phyloP scores from a whole-genome alignment of 2,797 vertebrate species.

The Dromococcyx pavoninus region DNA sequence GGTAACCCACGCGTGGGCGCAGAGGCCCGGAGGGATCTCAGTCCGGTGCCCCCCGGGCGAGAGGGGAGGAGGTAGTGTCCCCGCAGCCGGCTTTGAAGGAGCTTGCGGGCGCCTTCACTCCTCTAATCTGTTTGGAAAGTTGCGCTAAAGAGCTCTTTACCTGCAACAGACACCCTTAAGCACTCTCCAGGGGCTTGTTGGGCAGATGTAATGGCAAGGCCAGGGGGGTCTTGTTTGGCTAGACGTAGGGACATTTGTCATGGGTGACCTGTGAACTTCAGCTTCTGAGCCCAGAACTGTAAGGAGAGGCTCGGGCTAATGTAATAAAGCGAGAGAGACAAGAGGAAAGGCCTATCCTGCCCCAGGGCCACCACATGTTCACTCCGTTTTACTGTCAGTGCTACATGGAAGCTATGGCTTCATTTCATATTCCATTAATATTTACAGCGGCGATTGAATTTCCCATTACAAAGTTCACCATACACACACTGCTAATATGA shows the following conservation, averaged over 20 bases:
- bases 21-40: fast-evolving
- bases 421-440: constrained; percentile 85
- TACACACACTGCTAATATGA: constrained; percentile 73
- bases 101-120: not conserved
- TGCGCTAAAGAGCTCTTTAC: constrained; percentile 66
- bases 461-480: constrained; percentile 78
- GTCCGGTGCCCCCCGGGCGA: not conserved
- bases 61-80: not conserved
- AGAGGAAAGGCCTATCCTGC: constrained; percentile 76
- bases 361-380: constrained; percentile 79
- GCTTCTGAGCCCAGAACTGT: constrained; percentile 75
- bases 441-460: constrained; percentile 82
- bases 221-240: constrained; percentile 76
- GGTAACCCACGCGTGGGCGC: not conserved
- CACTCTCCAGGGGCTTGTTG: constrained; percentile 77
- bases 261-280: constrained; percentile 79
- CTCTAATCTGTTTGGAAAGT: constrained; percentile 17
- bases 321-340: constrained; percentile 78
- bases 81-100: not conserved
- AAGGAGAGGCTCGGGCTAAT: constrained; percentile 75
- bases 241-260: constrained; percentile 82
- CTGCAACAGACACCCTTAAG: constrained; percentile 74
- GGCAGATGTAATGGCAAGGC: constrained; percentile 74
- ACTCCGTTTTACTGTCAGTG: constrained; percentile 76
- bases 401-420: constrained; percentile 74